phyloP scores from a whole-genome alignment of 2,888 invertebrate species.

The Brachylomia viminalis region DNA sequence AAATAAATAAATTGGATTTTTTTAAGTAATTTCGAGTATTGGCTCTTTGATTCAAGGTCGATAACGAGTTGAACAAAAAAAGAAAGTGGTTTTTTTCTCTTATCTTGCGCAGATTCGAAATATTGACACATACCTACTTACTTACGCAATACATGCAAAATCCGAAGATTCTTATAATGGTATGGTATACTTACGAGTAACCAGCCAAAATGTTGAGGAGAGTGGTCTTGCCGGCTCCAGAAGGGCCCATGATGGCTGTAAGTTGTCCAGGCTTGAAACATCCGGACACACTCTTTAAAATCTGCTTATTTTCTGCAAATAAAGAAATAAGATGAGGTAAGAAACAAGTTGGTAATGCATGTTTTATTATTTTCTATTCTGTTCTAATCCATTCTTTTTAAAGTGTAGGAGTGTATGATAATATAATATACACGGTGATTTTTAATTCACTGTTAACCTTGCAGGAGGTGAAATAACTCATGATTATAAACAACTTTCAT shows the following conservation, averaged over 20 bases:
- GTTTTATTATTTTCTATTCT: not conserved
- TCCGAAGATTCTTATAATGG: not conserved
- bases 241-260: constrained; percentile 93
- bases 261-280: constrained; percentile 91
- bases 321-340: constrained; percentile 46
- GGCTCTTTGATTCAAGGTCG: not conserved
- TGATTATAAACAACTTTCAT: too few species aligned
- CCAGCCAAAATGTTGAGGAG: constrained; percentile 97
- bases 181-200: constrained; percentile 93
- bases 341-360: not conserved
- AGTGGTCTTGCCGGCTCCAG: constrained; percentile 95
- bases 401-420: too few species aligned
- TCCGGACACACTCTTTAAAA: constrained; percentile 88
- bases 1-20: too few species aligned
- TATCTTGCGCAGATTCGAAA: constrained; percentile 4
- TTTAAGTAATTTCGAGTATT: not conserved
- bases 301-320: constrained; percentile 87
- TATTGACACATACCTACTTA: constrained; percentile 1
- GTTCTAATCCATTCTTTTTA: too few species aligned
- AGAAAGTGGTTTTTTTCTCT: constrained; percentile 21
- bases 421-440: too few species aligned
- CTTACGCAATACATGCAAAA: constrained; percentile 2
- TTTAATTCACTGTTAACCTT: too few species aligned
- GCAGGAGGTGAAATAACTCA: too few species aligned
- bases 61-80: constrained; percentile 3